Base-by-base conservation (phyloP, 2,797 vertebrate species). In the Scomberomorus guttatus region DNA sequence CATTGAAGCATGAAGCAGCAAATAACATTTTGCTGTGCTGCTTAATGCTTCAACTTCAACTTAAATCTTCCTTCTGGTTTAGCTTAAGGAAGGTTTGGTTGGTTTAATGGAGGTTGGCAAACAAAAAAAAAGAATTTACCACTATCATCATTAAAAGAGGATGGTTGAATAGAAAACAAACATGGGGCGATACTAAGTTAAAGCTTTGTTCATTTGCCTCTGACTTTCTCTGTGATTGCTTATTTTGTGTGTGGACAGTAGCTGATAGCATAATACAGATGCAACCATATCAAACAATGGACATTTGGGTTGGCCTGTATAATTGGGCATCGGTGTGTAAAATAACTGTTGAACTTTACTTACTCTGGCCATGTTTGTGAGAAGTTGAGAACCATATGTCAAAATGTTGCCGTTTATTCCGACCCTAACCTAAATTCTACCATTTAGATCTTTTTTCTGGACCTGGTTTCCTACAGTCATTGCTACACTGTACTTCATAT, bases 101-200 rank as follows among this genome's bases (percentile, higher is more conserved):
- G 34, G 13, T 67, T 75, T 42, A 72, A 56, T 32, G 5, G 20
- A 71, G 14, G 22, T 4, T 69, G 44, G 59, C 8, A 58, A 60
- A 65, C 37, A 22, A 60, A 64, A 44, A 18, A 25, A 27, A 67
- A 1, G 50, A 2, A 22, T 61, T 11, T n/a, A 15, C 55, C 29
- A 48, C 5, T 12, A 7, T 62, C n/a, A 57, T 51, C 20, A 37
- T 24, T 44, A 17, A 56, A 60, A 18, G 25, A 58, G 13, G 22
- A 34, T 17, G 15, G 15, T 32, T 0, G 2, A 39, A 54, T 15
- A n/a, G 14, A 22, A 60, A 34, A 39, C 9, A 37, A 64, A 48
- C 39, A 65, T 20, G 11, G 11, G 11, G 1, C 2, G 0, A 51
- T 10, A 20, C 20, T 32, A 39, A 18, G 25, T 15, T 15, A 42